phyloP scores from a whole-genome alignment of 2,113 vertebrate genomes.

The Uria aalge region DNA sequence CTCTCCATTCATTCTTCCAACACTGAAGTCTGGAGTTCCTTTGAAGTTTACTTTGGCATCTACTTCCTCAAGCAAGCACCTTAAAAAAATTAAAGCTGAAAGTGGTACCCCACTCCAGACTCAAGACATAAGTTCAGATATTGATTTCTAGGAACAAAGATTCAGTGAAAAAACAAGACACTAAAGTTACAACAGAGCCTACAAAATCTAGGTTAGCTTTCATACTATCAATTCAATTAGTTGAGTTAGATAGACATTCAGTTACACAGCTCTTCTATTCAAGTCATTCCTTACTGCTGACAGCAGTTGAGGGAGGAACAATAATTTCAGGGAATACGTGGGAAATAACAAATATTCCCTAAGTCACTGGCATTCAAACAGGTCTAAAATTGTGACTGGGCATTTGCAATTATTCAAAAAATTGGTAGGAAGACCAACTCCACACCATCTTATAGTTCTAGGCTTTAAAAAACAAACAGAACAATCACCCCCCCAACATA shows the following conservation, averaged over 20 bases:
- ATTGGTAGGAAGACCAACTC: constrained; percentile 49
- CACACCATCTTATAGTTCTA: constrained; percentile 35
- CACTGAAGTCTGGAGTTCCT: constrained; percentile 47
- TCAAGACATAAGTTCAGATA: constrained; percentile 54
- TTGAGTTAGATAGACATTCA: constrained; percentile 66
- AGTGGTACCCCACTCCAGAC: constrained; percentile 56
- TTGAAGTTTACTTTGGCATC: constrained; percentile 64
- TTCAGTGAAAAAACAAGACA: constrained; percentile 65
- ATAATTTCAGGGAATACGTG: constrained; percentile 39
- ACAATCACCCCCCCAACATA: not conserved
- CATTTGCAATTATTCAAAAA: constrained; percentile 33
- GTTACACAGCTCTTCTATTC: constrained; percentile 65
- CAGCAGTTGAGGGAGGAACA: constrained; percentile 51
- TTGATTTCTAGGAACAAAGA: constrained; percentile 53
- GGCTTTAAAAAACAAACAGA: constrained; percentile 16
- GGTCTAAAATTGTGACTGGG: constrained; percentile 53
- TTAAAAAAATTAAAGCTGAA: constrained; percentile 57
- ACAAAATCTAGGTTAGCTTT: constrained; percentile 69
- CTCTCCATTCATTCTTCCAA: constrained; percentile 14
- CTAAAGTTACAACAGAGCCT: constrained; percentile 66
- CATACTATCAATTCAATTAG: constrained; percentile 61
- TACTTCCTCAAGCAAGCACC: constrained; percentile 70
- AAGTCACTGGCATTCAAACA: constrained; percentile 59
- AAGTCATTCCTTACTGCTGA: constrained; percentile 60
- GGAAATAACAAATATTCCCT: constrained; percentile 59